Percentiles rank a stretch among this genome's conserved stretches.
phyloP scores from a whole-genome alignment of 2,888 invertebrate species.

The Cheilosia vulpina region DNA sequence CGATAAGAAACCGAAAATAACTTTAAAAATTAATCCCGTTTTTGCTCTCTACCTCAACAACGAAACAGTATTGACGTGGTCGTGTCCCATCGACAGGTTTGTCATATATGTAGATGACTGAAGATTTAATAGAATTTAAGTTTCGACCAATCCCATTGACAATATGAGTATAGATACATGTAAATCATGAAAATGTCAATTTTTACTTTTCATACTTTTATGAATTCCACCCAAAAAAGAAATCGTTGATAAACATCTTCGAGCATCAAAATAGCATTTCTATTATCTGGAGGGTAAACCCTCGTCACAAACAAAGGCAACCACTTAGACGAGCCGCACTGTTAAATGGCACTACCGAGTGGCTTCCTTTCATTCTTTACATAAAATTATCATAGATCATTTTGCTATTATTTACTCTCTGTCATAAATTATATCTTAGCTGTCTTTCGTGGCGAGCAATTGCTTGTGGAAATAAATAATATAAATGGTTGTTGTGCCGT shows the following conservation, averaged over 20 bases:
- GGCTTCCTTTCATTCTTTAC: slow-evolving; percentile 69
- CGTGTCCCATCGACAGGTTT: not conserved
- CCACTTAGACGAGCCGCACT: slow-evolving; percentile 47
- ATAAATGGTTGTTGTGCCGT: slow-evolving; percentile 60
- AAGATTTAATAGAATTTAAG: slow-evolving; percentile 50
- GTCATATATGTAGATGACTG: not conserved
- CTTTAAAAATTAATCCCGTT: too few relatives aligned
- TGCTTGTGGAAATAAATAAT: slow-evolving; percentile 71
- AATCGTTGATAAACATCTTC: slow-evolving; percentile 61
- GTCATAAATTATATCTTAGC: slow-evolving; percentile 71
- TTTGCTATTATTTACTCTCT: slow-evolving; percentile 72
- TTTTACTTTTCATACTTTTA: not conserved
- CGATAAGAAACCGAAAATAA: too few relatives aligned
- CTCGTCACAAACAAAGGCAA: slow-evolving; percentile 52
- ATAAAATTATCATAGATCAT: slow-evolving; percentile 75
- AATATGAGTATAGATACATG: slow-evolving; percentile 33
- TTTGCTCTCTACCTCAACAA: too few relatives aligned
- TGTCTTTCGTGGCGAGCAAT: slow-evolving; percentile 62
- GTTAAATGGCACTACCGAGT: slow-evolving; percentile 55
- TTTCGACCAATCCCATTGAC: slow-evolving; percentile 25
- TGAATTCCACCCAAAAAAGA: slow-evolving; percentile 10
- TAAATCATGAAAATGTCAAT: slow-evolving; percentile 57
- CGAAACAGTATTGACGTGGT: too few relatives aligned
- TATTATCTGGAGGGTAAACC: slow-evolving; percentile 48
- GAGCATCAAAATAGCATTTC: slow-evolving; percentile 55